Evolutionary conservation across 1,140 invertebrate genomes (phyloP), one percentile per base, ranked within the genome.

Genomic region (Prorops nasuta): DNA sequence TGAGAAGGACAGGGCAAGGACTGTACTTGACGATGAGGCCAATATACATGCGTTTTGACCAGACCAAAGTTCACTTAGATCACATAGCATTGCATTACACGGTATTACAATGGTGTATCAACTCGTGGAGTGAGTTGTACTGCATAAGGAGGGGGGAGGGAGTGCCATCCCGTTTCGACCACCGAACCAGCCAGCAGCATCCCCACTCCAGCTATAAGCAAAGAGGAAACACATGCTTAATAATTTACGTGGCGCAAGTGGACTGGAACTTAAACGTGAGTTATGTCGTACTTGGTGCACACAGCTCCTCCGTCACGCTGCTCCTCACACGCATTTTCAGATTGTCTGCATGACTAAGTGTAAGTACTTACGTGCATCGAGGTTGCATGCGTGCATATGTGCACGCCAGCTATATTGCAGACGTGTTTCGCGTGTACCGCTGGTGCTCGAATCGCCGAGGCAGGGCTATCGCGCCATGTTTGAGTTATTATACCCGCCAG

Each of bases 161-260:
- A 35, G 32, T 22, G 10, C 15, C 19, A 19, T 22, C n/a, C 17
- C n/a, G n/a, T 21, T 37, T 18, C 15, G 4, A 9, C 18, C 2
- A 8, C 20, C 15, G 12, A 8, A 17, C 22, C 24, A 20, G 20
- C 21, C 34, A 20, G 36, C 24, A 37, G 39, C 28, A 44, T 45
- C 15, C 19, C 16, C 24, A 15, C n/a, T n/a, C n/a, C n/a, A n/a
- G n/a, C n/a, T 28, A 41, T 54, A 54, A 56, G 56, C 47, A 56
- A 62, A 53, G 51, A 49, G 56, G 53, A 57, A 60, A 66, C 64
- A 56, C 57, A 60, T 60, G 65, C 62, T 67, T 64, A 67, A 67
- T 67, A 67, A 67, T 67, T 67, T 64, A 67, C 65, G 47, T 44
- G 46, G 57, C 55, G 61, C 64, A 60, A 67, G 64, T 64, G 64